phyloP scores from a whole-genome alignment of 2,888 invertebrate genomes.

The Disparrhopalites patrizii region DNA sequence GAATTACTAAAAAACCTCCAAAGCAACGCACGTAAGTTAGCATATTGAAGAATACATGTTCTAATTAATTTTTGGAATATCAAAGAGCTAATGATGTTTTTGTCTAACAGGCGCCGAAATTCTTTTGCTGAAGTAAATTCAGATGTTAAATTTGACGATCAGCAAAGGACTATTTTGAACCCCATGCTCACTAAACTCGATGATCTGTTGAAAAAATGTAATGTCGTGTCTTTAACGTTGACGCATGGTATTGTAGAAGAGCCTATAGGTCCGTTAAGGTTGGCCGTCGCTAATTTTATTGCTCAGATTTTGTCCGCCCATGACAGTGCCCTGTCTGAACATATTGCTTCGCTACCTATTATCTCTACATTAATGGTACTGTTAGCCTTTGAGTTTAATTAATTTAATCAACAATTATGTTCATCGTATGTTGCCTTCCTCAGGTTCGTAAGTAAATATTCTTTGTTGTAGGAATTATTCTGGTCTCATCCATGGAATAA shows the following conservation, averaged over 20 bases:
- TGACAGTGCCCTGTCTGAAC: constrained; percentile 56
- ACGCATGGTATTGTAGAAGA: constrained; percentile 67
- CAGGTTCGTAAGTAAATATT: constrained; percentile 2
- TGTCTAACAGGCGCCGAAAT: constrained; percentile 17
- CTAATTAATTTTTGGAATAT: not conserved
- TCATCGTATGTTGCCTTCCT: not conserved
- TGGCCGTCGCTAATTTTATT: constrained; percentile 75
- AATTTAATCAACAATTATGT: not conserved
- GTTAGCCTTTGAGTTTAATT: not conserved
- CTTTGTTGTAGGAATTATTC: constrained; percentile 71
- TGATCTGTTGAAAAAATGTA: constrained; percentile 36
- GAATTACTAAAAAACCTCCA: constrained; percentile 41
- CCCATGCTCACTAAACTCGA: constrained; percentile 24
- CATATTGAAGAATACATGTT: not conserved
- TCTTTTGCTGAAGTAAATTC: constrained; percentile 25
- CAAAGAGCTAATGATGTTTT: not conserved
- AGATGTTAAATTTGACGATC: constrained; percentile 28
- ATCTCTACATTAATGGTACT: constrained; percentile 25
- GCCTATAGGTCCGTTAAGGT: constrained; percentile 73
- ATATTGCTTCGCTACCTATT: constrained; percentile 26
- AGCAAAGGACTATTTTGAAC: constrained; percentile 25
- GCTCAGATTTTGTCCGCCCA: constrained; percentile 70
- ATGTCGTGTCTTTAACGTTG: constrained; percentile 44
- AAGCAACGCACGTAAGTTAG: constrained; percentile 39
- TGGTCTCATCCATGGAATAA: constrained; percentile 90